These are phyloP conservation scores for Mythimna lalbum DNA, from an alignment of 2,888 invertebrate genomes.

Conservation along the genomic window DNA sequence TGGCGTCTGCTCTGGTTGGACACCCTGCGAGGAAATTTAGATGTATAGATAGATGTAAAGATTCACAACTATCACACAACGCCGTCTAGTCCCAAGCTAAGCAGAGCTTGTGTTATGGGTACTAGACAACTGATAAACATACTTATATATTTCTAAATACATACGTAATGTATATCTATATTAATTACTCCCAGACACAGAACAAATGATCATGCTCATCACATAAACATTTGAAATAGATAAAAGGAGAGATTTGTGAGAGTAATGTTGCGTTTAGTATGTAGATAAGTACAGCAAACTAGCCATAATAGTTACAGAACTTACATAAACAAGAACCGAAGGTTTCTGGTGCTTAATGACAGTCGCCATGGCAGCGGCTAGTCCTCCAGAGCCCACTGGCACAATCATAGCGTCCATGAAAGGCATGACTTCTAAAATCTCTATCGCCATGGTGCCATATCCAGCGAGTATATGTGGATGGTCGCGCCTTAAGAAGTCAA, in stretches of 20 bases:
- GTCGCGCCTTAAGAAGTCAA: constrained; percentile 93
- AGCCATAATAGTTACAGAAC: constrained; percentile 71
- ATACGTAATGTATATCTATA: no score
- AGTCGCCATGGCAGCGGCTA: constrained; percentile 96
- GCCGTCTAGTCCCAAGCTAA: no score
- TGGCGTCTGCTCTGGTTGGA: constrained; percentile 97
- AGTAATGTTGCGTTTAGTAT: not conserved
- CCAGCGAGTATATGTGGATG: constrained; percentile 98
- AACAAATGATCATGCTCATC: no score
- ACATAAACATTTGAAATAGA: no score
- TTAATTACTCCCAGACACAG: no score
- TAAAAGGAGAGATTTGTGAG: not conserved
- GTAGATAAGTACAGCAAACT: not conserved
- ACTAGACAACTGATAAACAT: no score
- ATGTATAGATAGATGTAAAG: no score
- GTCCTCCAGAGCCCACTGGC: constrained; percentile 97
- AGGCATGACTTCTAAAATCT: constrained; percentile 96
- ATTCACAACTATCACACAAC: no score
- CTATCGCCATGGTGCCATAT: constrained; percentile 97
- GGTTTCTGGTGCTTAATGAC: constrained; percentile 96
- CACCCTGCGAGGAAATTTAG: constrained; percentile 93
- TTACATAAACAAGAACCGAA: constrained; percentile 95
- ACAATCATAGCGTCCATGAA: constrained; percentile 96
- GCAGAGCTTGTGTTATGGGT: no score
- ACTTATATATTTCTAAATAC: no score